Base-by-base conservation (phyloP, 64 coral and sea anemone species). In the Platygyra sinensis region DNA sequence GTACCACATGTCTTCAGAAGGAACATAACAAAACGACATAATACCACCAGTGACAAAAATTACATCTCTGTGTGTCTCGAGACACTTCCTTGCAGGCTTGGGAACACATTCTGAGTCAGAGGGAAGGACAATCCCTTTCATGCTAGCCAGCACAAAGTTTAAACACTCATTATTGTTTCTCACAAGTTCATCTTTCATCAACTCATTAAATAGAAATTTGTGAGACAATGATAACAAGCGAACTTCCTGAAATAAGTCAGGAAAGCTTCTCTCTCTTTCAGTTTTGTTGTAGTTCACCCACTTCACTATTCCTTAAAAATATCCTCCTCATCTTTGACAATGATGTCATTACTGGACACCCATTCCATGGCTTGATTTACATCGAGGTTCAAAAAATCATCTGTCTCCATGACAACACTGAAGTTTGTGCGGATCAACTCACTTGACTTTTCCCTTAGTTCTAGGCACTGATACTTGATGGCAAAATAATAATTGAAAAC, bases 1-100 rank as follows among this genome's bases (percentile, higher is more conserved):
- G 32, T 62, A 65, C 80, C 80, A 82, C 12, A n/a, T 16, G 46
- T 79, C 17, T 60, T 61, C 10, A 29, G 29, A 2, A 5, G 80
- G 59, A 63, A 24, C 17, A 9, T 64, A 64, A 39, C 80, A 64
- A 0, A 38, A 82, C 1, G 30, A 30, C 6, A 39, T 63, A 9
- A 14, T 65, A 18, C 57, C 80, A 63, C 60, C 60, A 82, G 14
- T 63, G 63, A 82, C 60, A 82, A 82, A 82, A 42, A 82, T 82
- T 10, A 20, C 60, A 65, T 64, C 32, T 9, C 60, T 42, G 28
- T 82, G 80, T 82, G 60, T 61, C 4, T 80, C n/a, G 1, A 80
- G 27, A 27, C 78, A 80, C 61, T 60, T 36, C 3, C 78, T 60
- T 31, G 78, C 42, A 4, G 42, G 1, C 17, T 16, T 28, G 1